phyloP scores from a whole-genome alignment of 2,888 invertebrate genomes.

The Clepsis dumicolana region DNA sequence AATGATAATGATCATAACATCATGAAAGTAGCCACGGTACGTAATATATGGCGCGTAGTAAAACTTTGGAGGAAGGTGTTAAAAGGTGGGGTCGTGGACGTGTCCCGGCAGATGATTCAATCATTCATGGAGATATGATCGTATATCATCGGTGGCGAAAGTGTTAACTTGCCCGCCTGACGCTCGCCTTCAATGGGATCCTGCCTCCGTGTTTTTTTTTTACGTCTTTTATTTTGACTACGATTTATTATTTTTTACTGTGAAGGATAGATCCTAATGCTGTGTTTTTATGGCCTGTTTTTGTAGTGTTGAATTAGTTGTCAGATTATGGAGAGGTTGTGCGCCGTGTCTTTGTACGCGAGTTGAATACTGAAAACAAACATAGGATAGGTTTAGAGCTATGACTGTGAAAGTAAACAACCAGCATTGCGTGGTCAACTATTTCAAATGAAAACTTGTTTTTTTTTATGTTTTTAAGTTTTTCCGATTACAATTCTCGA shows the following conservation, averaged over 20 bases:
- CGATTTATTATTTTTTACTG: conserved; percentile 67
- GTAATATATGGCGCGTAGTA: conserved; percentile 82
- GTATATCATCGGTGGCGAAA: conserved; percentile 82
- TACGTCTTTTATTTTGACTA: conserved; percentile 68
- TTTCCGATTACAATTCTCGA: neutral
- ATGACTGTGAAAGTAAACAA: conserved; percentile 45
- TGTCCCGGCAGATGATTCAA: conserved; percentile 83
- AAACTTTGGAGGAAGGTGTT: conserved; percentile 84
- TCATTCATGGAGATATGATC: conserved; percentile 83
- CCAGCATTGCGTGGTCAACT: neutral
- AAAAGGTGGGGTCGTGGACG: conserved; percentile 80
- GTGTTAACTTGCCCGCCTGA: conserved; percentile 72
- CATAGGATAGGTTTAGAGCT: conserved; percentile 43
- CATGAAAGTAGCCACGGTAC: conserved; percentile 80
- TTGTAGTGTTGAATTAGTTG: conserved; percentile 56
- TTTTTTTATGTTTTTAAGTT: neutral
- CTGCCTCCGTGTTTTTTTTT: conserved; percentile 60
- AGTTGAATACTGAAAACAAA: conserved; percentile 54
- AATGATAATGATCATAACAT: conserved; percentile 84
- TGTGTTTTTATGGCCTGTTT: conserved; percentile 52
- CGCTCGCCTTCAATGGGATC: conserved; percentile 67
- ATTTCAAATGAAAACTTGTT: neutral
- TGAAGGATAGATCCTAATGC: conserved; percentile 52
- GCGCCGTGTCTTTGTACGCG: conserved; percentile 51
- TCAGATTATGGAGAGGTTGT: conserved; percentile 53